Base-by-base conservation (phyloP, 2,888 invertebrate species). In the Tricholauxania praeusta region DNA sequence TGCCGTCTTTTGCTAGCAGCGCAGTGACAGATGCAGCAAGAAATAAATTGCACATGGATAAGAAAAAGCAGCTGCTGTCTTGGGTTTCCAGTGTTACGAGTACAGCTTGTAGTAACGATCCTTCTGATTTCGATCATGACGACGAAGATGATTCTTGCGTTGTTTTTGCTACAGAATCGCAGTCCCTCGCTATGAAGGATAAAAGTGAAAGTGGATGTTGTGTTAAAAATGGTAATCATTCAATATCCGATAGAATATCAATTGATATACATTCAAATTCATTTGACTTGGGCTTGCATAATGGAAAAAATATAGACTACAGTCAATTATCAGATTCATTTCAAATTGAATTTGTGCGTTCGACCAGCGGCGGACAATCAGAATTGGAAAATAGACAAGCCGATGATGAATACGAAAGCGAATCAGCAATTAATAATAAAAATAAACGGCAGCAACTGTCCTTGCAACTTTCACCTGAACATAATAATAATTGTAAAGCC, bases 261-360 rank as follows among this genome's bases (percentile, higher is more conserved):
- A 85, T 85, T 68, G 85, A 84, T 72, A 83, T 86, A 66, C 81
- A 84, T 70, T 81, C 85, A 12, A 80, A 79, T n/a, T 81, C 82
- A 7, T 80, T 80, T 71, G 84, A 83, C 65, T 67, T 80, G 3
- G 60, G 65, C 52, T 17, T 28, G 39, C 55, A 48, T 5, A 74
- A 68, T 67, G 73, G 63, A 51, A 79, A 80, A 28, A 81, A 83
- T 70, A 78, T 86, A 10, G 85, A 86, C 69, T 84, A 82, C 60
- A 80, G 82, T 12, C 84, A 85, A 72, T 74, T 87, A 12, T 87
- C 87, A 0, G 85, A 87, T 75, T 87, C 87, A 14, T 87, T 87
- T 80, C 82, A 86, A 82, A 87, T 87, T 72, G 87, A 87, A 79
- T 87, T 87, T 75, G 80, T 86, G 55, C 81, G 85, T 19, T 81